Base-by-base conservation (phyloP, 2,888 invertebrate genomes). In the Meteorus cinctellus region DNA sequence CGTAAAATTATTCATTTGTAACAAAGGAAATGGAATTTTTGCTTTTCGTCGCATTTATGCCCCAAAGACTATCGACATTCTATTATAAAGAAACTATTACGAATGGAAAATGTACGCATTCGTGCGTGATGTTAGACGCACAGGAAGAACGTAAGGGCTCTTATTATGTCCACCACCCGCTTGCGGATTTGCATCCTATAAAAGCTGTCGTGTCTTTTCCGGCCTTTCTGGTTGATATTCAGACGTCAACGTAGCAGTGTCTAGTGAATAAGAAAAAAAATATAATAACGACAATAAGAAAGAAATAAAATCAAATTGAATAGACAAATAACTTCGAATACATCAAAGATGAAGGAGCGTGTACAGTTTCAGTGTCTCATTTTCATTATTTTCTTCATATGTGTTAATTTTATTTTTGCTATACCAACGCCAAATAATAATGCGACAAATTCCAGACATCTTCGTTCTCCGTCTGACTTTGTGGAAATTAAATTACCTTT, bases 401-500 rank as follows among this genome's bases (percentile, higher is more conserved):
- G 75, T 6, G 68, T 77, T 6, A 75, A 73, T 4, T 55, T 76
- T 0, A 62, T 69, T 2, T 55, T 65, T 6, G 77, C 78, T 19
- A 34, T 72, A 12, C 74, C 75, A 19, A 67, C 45, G 0, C 55
- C 67, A 1, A 19, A 74, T 51, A 41, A 68, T 48, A 60, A 62
- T 31, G 34, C 27, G 8, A 65, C 24, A 10, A 48, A 74, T 29
- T 63, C 65, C 19, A 63, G 45, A 41, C 29, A 45, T 34, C 24
- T 6, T 41, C 62, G 19, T 16, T 55, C 66, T 5, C 67, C 75
- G 10, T 72, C 84, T 4, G 85, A 81, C 12, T 78, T 84, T 19
- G 72, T 89, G 0, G 88, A 88, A 74, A 81, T 89, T 3, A 83
- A 86, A 1, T 63, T 87, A 14, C 88, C 87, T 0, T 66, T 86